Percentiles rank a stretch among this genome's conserved stretches.
Conservation (phyloP, 1,140 invertebrate genomes). For the Lordiphosa stackelbergi region DNA sequence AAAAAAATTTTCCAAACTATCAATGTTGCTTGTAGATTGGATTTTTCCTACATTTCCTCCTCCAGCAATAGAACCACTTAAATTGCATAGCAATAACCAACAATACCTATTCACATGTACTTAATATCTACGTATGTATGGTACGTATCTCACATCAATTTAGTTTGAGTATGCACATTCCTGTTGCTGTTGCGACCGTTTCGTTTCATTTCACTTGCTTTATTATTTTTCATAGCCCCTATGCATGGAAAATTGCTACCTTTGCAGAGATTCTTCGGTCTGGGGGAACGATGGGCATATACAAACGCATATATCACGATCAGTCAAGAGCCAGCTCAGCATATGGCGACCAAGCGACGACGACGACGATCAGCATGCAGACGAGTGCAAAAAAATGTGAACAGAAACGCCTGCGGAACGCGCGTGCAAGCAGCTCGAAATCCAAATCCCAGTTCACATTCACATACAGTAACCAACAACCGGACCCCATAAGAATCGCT, state of each 20-base stretch:
- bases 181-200: constrained; percentile 29
- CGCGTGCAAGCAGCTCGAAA: constrained; percentile 62
- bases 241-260: constrained; percentile 75
- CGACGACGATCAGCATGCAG: constrained; percentile 50
- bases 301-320: constrained; percentile 65
- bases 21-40: no score
- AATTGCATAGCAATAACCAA: constrained; percentile 6
- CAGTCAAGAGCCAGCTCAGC: constrained; percentile 65
- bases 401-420: constrained; percentile 52
- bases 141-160: constrained; percentile 53
- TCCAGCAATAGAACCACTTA: neutral
- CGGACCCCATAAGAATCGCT: constrained; percentile 23
- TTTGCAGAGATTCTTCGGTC: constrained; percentile 52
- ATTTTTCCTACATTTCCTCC: no score
- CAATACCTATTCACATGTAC: neutral
- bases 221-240: constrained; percentile 56
- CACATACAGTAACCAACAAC: constrained; percentile 16
- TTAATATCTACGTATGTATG: constrained; percentile 21
- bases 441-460: constrained; percentile 46
- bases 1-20: no score
- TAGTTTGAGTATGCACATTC: constrained; percentile 72
- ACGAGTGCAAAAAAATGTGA: constrained; percentile 44
- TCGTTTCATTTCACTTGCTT: constrained; percentile 60
- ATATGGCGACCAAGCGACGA: constrained; percentile 46
- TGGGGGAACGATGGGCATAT: constrained; percentile 14